Evolutionary conservation across 2,113 vertebrate species (phyloP), one percentile per base, ranked within the genome.

Genomic region (Cyphomyrus plagiostoma): DNA sequence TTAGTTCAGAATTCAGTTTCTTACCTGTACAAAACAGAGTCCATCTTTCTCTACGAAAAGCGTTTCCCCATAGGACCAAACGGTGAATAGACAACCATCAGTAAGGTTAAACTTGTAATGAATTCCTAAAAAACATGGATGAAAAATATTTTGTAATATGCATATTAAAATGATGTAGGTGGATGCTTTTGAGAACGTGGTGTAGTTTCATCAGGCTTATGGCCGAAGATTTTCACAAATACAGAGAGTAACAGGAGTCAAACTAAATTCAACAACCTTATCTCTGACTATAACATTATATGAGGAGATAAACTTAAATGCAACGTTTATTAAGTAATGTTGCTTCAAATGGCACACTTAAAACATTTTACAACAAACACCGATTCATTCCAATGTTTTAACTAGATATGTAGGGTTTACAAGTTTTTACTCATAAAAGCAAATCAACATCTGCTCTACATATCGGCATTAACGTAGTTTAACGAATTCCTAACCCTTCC

Each of bases 31-130:
- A 19, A 66, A 30, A 46, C 30, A 70, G 82, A 15, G 53, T 86
- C 58, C 89, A 89, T 86, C 56, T 89, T 86, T 30, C 49, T 13
- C 46, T 46, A 86, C 82, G 56, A 86, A 86, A 48, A 13, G 26
- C 89, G 42, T 89, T 88, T 74, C 88, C 45, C 86, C 52, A 84
- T 84, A 84, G 39, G 39, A 23, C 82, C 39, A 84, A 84, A 84
- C 45, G 42, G 82, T 84, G 82, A 84, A 84, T 11, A 46, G 42
- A 23, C 82, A 23, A 11, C 45, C 45, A 84, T 42, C 82, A 48
- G 39, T 46, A 10, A n/a, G 82, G 82, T 80, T 45, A 84, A 84
- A 84, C 82, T 46, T 48, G 35, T n/a, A 48, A 48, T 21, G 19
- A 48, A 48, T n/a, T 62, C 35, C 52, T 62, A 88, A 30, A 19